A percentile compares a stretch with the other conserved stretches of the same genome.
Evolutionary conservation across 2,797 vertebrate species (phyloP).

Genomic region (Chaenodraco wilsoni): DNA sequence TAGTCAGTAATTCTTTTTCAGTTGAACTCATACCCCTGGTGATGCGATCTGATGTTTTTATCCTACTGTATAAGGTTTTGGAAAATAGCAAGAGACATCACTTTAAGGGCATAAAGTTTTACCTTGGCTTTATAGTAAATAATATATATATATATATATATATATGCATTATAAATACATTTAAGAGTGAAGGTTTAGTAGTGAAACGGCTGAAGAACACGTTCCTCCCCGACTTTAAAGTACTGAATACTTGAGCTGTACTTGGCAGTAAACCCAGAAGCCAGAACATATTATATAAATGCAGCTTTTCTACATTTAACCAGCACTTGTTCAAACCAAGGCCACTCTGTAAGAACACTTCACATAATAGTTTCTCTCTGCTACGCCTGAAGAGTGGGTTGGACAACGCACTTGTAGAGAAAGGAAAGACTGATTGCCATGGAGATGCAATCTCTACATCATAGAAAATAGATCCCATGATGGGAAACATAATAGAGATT

Average conservation of each 20-base stretch:
- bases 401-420: conserved; percentile 1
- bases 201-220: conserved; percentile 5
- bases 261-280: conserved; percentile 9
- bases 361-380: conserved; percentile 30
- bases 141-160: too few species aligned
- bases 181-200: not conserved
- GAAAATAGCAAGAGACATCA: not conserved
- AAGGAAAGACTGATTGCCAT: conserved; percentile 31
- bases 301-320: not conserved
- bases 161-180: not conserved
- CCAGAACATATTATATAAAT: conserved; percentile 11
- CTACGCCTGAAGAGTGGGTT: conserved; percentile 31
- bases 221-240: not conserved
- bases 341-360: conserved; percentile 42
- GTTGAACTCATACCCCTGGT: conserved; percentile 48
- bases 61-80: not conserved
- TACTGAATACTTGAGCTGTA: not conserved
- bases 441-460: conserved; percentile 16
- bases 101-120: too few species aligned
- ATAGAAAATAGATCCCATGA: not conserved
- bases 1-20: too few species aligned
- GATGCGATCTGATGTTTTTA: conserved; percentile 15
- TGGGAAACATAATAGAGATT: not conserved
- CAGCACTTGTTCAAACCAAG: conserved; percentile 51
- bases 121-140: not conserved